These are phyloP conservation scores for Anarhynchus alexandrinus DNA, from an alignment of 2,113 vertebrate genomes.

Conservation along the genomic window DNA sequence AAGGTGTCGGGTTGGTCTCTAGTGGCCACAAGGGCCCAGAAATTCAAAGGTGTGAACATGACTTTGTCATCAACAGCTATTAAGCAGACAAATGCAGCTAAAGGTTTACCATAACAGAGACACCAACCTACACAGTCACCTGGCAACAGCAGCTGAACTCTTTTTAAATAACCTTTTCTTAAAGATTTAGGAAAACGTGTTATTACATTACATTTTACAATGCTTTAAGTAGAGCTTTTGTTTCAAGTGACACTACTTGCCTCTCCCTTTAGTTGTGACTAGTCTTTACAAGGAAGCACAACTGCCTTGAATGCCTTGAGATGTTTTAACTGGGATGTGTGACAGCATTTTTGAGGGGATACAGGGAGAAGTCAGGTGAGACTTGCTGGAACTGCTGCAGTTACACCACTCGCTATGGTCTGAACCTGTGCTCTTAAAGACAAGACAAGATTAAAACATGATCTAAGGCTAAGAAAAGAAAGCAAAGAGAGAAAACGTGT, in stretches of 20 bases:
- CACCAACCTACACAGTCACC: neutral
- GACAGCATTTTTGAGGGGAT: neutral
- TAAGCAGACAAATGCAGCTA: neutral
- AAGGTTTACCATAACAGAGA: neutral
- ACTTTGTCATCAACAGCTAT: slow-evolving; percentile 41
- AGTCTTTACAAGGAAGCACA: neutral
- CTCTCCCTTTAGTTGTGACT: neutral
- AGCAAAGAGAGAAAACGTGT: neutral
- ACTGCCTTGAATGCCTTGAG: fast-evolving
- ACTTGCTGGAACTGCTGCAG: neutral
- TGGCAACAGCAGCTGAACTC: neutral
- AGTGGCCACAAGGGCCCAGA: neutral
- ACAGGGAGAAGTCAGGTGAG: neutral
- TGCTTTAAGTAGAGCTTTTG: neutral
- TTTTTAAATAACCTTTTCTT: neutral
- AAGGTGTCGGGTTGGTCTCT: neutral
- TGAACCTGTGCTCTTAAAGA: neutral
- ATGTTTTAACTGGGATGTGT: neutral
- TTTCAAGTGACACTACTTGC: neutral
- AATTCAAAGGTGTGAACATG: slow-evolving; percentile 31
- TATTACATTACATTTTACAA: neutral
- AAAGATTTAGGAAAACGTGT: neutral
- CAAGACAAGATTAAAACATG: neutral
- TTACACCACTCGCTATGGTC: fast-evolving
- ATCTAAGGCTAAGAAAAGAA: neutral